Conservation (phyloP, 2,888 invertebrate genomes). For the Ophonus ardosiacus region DNA sequence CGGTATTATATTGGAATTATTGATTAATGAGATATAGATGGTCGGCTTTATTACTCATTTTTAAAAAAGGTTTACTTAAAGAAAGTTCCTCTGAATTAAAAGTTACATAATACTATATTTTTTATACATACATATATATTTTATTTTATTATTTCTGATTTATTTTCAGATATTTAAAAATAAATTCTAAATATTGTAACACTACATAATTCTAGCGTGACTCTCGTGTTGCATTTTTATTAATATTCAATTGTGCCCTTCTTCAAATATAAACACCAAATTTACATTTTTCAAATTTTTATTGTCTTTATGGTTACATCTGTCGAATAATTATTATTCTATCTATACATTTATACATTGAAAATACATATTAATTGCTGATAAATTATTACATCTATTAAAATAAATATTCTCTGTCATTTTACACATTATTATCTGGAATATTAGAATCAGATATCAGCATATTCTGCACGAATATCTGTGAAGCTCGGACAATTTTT, state of each 20-base stretch:
- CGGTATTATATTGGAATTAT: too few relatives aligned
- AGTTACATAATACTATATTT: too few relatives aligned
- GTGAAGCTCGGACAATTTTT: constrained; percentile 73
- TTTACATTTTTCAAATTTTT: constrained; percentile 52
- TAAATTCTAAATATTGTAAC: too few relatives aligned
- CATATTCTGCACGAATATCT: constrained; percentile 73
- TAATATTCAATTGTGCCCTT: background rate
- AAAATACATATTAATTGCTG: constrained; percentile 47
- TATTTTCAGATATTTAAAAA: too few relatives aligned
- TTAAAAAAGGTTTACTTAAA: too few relatives aligned
- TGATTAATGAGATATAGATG: too few relatives aligned
- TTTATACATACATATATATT: too few relatives aligned
- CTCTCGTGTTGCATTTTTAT: background rate
- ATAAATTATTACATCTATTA: constrained; percentile 56
- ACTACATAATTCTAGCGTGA: too few relatives aligned
- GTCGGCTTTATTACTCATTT: too few relatives aligned
- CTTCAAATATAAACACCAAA: constrained; percentile 1
- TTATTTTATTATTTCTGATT: too few relatives aligned
- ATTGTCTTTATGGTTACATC: constrained; percentile 60
- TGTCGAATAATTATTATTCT: constrained; percentile 12
- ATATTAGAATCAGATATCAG: constrained; percentile 73
- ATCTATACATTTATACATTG: constrained; percentile 46
- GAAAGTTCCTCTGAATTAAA: too few relatives aligned
- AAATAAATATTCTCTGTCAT: constrained; percentile 53
- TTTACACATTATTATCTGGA: constrained; percentile 64